phyloP scores from a whole-genome alignment of 2,113 vertebrate genomes.

The Amphiprion ocellaris region DNA sequence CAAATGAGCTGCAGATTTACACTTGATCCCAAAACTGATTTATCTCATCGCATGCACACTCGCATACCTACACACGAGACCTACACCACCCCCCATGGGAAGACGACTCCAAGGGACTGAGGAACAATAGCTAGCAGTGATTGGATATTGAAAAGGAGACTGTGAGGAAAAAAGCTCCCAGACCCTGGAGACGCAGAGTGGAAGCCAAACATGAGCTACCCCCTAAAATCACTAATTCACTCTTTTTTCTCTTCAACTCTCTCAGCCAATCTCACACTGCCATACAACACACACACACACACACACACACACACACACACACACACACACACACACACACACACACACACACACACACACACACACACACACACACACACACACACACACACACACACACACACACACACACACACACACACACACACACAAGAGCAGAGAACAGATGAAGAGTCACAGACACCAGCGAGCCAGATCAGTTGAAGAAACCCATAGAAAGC shows the following conservation, averaged over 20 bases:
- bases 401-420: neutral
- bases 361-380: too few species aligned
- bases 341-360: constrained; percentile 4
- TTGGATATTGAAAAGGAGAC: neutral
- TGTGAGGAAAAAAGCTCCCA: neutral
- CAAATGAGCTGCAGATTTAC: neutral
- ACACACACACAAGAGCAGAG: constrained; percentile 2
- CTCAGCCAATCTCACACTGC: constrained; percentile 15
- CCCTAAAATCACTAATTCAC: constrained; percentile 19
- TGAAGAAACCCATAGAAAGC: constrained; percentile 52
- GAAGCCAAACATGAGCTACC: constrained; percentile 18
- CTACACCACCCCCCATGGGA: neutral
- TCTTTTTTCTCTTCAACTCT: constrained; percentile 15
- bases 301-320: neutral
- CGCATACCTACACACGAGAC: neutral
- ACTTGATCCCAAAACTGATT: neutral
- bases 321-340: neutral
- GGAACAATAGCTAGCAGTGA: neutral
- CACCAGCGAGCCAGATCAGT: constrained; percentile 47
- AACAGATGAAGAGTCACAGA: constrained; percentile 39
- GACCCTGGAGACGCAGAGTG: neutral
- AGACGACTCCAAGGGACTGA: neutral
- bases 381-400: constrained; percentile 5
- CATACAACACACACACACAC: constrained; percentile 1
- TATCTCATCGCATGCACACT: neutral